Evolutionary conservation across 2,888 invertebrate species (phyloP).

Genomic region (Sicus ferrugineus): DNA sequence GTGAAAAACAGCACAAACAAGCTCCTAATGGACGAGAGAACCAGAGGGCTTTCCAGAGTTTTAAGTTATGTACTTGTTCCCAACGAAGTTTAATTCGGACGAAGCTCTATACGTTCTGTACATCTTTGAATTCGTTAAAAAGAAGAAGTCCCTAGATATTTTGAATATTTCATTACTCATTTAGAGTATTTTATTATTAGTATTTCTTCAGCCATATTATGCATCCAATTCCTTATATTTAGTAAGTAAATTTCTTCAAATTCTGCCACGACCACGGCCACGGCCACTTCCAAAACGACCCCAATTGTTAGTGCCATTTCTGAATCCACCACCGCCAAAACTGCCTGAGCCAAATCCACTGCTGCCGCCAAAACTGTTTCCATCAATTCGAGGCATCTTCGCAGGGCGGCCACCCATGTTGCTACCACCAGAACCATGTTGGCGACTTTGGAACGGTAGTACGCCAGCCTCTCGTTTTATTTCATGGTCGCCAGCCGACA

Average conservation of each 20-base stretch:
- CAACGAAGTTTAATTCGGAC: no score
- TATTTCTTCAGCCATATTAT: not conserved
- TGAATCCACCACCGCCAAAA: slow-evolving; percentile 37
- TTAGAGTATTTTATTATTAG: no score
- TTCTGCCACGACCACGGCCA: slow-evolving; percentile 43
- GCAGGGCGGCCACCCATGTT: slow-evolving; percentile 45
- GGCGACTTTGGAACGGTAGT: slow-evolving; percentile 55
- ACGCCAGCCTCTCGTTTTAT: slow-evolving; percentile 69
- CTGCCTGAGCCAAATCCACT: slow-evolving; percentile 39
- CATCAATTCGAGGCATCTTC: slow-evolving; percentile 47
- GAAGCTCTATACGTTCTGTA: no score
- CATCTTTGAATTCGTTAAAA: no score
- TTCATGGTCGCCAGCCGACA: slow-evolving; percentile 78
- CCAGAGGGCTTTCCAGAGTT: no score
- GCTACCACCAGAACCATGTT: slow-evolving; percentile 46
- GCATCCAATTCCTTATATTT: not conserved
- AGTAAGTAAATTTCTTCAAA: slow-evolving; percentile 36
- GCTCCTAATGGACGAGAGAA: no score
- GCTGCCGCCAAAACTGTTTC: slow-evolving; percentile 43
- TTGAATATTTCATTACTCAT: no score
- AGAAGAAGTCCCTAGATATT: no score
- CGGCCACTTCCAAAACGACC: slow-evolving; percentile 30
- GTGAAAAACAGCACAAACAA: no score
- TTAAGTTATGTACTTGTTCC: no score
- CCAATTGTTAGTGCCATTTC: slow-evolving; percentile 36